Base-by-base conservation (phyloP, 2,797 vertebrate genomes). In the Clamator glandarius region DNA sequence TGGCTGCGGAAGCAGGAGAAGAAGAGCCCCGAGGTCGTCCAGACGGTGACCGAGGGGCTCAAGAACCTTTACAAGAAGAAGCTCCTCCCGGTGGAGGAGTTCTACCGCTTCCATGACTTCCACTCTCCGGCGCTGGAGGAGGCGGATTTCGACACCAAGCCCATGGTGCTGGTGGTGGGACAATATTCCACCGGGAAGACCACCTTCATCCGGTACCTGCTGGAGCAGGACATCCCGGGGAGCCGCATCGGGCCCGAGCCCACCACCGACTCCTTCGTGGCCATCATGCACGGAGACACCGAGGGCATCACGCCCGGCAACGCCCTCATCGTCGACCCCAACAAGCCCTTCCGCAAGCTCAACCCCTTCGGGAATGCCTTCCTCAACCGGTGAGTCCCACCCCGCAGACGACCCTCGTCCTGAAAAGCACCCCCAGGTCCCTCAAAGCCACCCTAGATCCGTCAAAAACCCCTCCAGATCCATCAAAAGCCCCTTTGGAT, bases 151-250 rank as follows among this genome's bases (percentile, higher is more conserved):
- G 98, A 99, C 50, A 99, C 98, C 96, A 99, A 99, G 95, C 99
- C 99, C 19, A 99, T 99, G 99, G 99, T 99, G 93, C 97, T 99
- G 95, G 98, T 99, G 83, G 99, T 99, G 21, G 99, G 99, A 28
- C 99, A 99, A 95, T 99, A 99, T 89, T 99, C 99, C 76, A 99
- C 99, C 0, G 99, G 99, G 52, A 99, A 99, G 97, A 99, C 99
- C 17, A 99, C 98, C 18, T 99, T 99, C 96, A 99, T 99, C 96
- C 98, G 98, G 97, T 99, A 99, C 92, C 98, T 99, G 19, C 97
- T 99, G 96, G 99, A 99, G 97, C 98, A 99, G 96, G 99, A 99
- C 55, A 98, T 99, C 63, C 99, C 99, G 0, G 99, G 99, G 68
- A 99, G 98, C 91, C 98, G 99, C 15, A 98, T 99, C 50, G 99